phyloP scores from a whole-genome alignment of 2,113 vertebrate genomes.

The Sinocyclocheilus maitianheensis region DNA sequence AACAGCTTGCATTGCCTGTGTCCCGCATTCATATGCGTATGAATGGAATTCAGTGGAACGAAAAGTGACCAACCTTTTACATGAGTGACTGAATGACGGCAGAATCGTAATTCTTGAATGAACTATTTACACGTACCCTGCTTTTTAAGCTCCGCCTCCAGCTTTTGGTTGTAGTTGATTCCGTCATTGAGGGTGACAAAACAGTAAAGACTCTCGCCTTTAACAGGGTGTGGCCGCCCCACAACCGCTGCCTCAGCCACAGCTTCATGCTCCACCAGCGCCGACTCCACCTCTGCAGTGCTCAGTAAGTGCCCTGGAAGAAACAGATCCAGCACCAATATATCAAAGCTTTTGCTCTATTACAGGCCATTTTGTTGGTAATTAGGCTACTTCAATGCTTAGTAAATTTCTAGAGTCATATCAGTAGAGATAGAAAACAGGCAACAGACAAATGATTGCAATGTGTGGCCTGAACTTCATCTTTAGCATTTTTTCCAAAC shows the following conservation, averaged over 20 bases:
- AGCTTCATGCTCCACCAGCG: slow-evolving; percentile 83
- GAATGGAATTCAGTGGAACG: neutral
- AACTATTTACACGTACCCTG: slow-evolving; percentile 75
- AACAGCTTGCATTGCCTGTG: neutral
- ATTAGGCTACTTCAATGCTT: neutral
- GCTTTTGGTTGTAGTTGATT: slow-evolving; percentile 73
- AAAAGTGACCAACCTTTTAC: neutral
- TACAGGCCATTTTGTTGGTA: neutral
- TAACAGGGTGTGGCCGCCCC: slow-evolving; percentile 87
- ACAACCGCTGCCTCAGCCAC: slow-evolving; percentile 91
- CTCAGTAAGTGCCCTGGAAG: slow-evolving; percentile 89
- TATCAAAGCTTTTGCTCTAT: neutral
- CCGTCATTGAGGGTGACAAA: slow-evolving; percentile 90
- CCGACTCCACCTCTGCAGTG: slow-evolving; percentile 94
- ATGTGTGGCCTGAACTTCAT: neutral
- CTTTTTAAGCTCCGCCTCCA: slow-evolving; percentile 85
- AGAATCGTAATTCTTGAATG: neutral
- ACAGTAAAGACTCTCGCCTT: slow-evolving; percentile 96
- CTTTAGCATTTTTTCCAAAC: neutral
- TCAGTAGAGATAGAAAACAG: neutral
- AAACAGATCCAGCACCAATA: neutral
- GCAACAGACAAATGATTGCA: neutral
- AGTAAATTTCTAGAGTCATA: neutral
- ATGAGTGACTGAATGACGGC: neutral
- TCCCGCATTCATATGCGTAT: neutral